Evolutionary conservation across 1,140 invertebrate genomes (phyloP).

Genomic region (Latrodectus geometricus): DNA sequence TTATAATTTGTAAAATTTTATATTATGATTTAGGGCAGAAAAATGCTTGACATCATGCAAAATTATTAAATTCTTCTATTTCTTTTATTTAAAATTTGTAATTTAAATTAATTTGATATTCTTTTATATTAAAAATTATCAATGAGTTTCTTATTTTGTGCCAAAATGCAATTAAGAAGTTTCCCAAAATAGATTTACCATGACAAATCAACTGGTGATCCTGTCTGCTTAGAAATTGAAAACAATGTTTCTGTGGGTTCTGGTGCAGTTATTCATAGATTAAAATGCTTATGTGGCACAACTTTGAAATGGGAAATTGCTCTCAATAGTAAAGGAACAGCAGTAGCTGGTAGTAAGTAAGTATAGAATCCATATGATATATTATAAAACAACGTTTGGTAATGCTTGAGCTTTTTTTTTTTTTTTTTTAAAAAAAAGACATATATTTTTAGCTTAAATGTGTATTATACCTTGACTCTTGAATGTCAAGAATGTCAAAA

Average conservation of each 20-base stretch:
- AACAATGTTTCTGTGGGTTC: slow-evolving; percentile 65
- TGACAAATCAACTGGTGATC: slow-evolving; percentile 19
- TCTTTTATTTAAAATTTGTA: background rate
- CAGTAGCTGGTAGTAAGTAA: slow-evolving; percentile 67
- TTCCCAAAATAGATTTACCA: slow-evolving; percentile 36
- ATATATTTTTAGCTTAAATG: background rate
- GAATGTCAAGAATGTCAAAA: too few species aligned
- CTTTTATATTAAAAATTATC: background rate
- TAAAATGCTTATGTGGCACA: slow-evolving; percentile 65
- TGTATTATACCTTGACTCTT: background rate
- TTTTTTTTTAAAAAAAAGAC: too few species aligned
- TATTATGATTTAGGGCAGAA: too few species aligned
- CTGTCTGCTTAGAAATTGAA: slow-evolving; percentile 66
- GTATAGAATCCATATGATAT: background rate
- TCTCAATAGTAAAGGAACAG: slow-evolving; percentile 65
- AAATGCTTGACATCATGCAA: too few species aligned
- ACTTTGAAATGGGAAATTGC: slow-evolving; percentile 67
- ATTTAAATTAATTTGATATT: background rate
- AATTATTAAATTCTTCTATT: too few species aligned
- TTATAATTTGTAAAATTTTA: too few species aligned
- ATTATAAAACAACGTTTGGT: background rate
- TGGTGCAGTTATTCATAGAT: slow-evolving; percentile 64
- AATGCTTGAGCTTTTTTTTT: background rate
- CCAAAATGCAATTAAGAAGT: background rate
- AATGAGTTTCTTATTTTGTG: background rate